Conservation (phyloP, 1,140 invertebrate species). For the Patella vulgata region DNA sequence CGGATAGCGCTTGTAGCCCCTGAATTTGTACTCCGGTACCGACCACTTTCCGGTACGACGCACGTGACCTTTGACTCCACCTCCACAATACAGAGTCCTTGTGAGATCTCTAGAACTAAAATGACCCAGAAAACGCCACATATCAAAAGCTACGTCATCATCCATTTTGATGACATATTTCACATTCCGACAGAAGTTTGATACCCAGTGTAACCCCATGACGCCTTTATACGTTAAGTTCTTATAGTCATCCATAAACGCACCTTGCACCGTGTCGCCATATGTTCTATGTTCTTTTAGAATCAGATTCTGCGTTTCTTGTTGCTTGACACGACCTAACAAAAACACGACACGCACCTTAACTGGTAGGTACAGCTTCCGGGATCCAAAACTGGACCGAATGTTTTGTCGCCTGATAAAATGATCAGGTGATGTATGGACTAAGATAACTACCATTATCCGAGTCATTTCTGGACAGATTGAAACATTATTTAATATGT, state of each 20-base stretch:
- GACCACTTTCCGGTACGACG: constrained; percentile 17
- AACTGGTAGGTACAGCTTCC: constrained; percentile 3
- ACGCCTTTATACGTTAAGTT: constrained; percentile 31
- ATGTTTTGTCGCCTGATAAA: constrained; percentile 4
- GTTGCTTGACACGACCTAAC: constrained; percentile 13
- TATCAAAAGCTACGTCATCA: constrained; percentile 40
- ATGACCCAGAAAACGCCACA: constrained; percentile 9
- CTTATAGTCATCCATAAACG: constrained; percentile 32
- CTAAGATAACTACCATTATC: constrained; percentile 12
- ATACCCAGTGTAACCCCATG: constrained; percentile 35
- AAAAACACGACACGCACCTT: constrained; percentile 28
- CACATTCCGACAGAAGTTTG: constrained; percentile 13
- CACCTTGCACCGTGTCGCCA: constrained; percentile 31
- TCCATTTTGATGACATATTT: constrained; percentile 31
- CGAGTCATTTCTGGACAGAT: too few relatives aligned
- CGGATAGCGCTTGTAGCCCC: constrained; percentile 16
- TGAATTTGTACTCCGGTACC: too few relatives aligned
- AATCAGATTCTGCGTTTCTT: constrained; percentile 9
- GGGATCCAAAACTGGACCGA: not conserved
- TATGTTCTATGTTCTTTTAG: constrained; percentile 14
- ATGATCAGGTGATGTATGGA: constrained; percentile 13
- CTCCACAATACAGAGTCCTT: too few relatives aligned
- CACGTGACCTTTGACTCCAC: too few relatives aligned
- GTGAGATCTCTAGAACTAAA: too few relatives aligned
- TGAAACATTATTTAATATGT: too few relatives aligned